Evolutionary conservation across 2,888 invertebrate genomes (phyloP), one percentile per base, ranked within the genome.

Genomic region (Apotomis capreana): DNA sequence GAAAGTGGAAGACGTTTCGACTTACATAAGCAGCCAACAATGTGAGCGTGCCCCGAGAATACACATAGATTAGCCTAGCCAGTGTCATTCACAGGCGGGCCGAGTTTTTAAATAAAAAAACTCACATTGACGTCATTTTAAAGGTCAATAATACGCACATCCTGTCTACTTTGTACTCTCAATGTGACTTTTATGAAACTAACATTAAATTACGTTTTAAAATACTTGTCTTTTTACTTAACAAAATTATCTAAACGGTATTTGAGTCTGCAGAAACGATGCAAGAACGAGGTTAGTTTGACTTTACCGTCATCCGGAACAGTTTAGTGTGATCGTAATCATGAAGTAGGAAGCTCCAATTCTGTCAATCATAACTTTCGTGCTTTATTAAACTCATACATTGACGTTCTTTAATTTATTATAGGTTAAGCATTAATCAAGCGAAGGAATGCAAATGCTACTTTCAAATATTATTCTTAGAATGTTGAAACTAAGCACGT

Each of bases 1-100:
- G 93, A 93, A 93, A 93, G 93, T 92, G 86, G 93, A 92, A 92
- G 93, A 93, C 90, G 92, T 87, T 90, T 88, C 89, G 86, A 81
- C 92, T 93, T 93, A 93, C 90, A 92, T 92, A 93, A 93, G 90
- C 90, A 84, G 81, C 84, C 88, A 91, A 91, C 92, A 92, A 92
- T 92, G 91, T 89, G 88, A 87, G 83, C 57, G 65, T 67, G 67
- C 61, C 64, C 54, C 60, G 70, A 70, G 70, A 57, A 74, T 77
- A 76, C 77, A 77, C 79, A 81, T 77, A 81, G 81, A 83, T 78
- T 80, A 80, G 76, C 70, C 72, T 68, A 71, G 67, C 67, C 57
- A 63, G 57, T 70, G 69, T 70, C 69, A 57, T 71, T 68, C 61
- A 61, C 61, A 54, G 61, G 57, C 61, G 63, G 13, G 26, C 52